phyloP scores from a whole-genome alignment of 2,113 vertebrate species.

The Antigone vipio region DNA sequence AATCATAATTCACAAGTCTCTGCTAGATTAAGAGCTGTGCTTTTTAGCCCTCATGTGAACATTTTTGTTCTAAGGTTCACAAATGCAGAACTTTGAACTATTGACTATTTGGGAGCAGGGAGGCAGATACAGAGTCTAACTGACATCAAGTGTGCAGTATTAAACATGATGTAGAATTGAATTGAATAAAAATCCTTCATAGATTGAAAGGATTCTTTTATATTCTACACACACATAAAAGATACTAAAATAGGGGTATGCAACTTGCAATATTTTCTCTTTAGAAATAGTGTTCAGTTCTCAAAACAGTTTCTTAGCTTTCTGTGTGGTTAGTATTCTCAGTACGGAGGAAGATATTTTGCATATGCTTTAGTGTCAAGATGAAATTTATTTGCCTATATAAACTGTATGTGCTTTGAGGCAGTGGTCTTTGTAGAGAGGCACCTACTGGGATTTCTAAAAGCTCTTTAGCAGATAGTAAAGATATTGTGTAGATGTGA shows the following conservation, averaged over 20 bases:
- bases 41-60: neutral
- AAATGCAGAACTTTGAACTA: neutral
- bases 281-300: neutral
- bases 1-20: neutral
- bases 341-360: neutral
- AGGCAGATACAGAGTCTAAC: neutral
- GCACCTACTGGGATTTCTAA: neutral
- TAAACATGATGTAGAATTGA: neutral
- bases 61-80: neutral
- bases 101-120: neutral
- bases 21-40: neutral
- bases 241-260: neutral
- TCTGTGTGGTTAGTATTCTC: neutral
- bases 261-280: neutral
- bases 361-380: neutral
- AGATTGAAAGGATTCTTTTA: neutral
- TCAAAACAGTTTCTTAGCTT: neutral
- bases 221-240: neutral
- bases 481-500: neutral
- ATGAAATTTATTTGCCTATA: neutral
- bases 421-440: neutral
- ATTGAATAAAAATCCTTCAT: neutral
- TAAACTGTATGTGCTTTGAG: neutral
- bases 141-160: accelerated
- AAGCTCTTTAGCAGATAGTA: neutral